These are phyloP conservation scores for Centroberyx gerrardi DNA, from an alignment of 2,797 vertebrate genomes.

Conservation along the genomic window DNA sequence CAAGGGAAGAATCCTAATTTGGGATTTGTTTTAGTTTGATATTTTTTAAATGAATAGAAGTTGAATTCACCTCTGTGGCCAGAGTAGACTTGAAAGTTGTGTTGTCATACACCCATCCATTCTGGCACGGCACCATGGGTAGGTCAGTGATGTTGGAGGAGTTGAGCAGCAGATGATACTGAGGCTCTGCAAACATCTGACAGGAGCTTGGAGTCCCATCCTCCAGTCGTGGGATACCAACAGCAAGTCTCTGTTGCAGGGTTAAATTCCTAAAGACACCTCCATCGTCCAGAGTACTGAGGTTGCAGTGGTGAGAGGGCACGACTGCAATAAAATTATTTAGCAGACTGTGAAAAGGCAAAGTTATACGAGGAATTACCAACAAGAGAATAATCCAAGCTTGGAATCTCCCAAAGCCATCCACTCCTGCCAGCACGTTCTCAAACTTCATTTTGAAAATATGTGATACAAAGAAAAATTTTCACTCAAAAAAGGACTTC, in stretches of 20 bases:
- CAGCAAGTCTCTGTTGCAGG: slow-evolving; percentile 76
- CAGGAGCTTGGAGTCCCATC: slow-evolving; percentile 89
- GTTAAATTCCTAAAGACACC: slow-evolving; percentile 84
- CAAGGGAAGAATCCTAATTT: neutral
- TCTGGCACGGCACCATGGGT: slow-evolving; percentile 78
- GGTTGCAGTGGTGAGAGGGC: slow-evolving; percentile 88
- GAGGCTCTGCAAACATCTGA: slow-evolving; percentile 85
- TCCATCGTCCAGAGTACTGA: slow-evolving; percentile 75
- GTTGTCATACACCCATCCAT: slow-evolving; percentile 91
- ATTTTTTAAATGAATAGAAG: neutral
- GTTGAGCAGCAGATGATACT: slow-evolving; percentile 79
- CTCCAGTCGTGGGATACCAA: slow-evolving; percentile 84
- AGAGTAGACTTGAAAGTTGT: slow-evolving; percentile 90
- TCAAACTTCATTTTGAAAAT: slow-evolving; percentile 88
- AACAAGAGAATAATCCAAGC: slow-evolving; percentile 76
- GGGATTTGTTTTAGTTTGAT: neutral
- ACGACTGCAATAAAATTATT: slow-evolving; percentile 87
- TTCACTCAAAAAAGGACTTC: neutral
- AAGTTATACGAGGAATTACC: slow-evolving; percentile 82
- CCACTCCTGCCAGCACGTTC: slow-evolving; percentile 85
- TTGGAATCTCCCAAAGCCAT: slow-evolving; percentile 89
- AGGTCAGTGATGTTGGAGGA: slow-evolving; percentile 53
- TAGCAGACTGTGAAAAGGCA: slow-evolving; percentile 90
- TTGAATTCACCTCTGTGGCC: slow-evolving; percentile 88
- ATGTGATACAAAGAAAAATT: neutral